A percentile compares a stretch with the other conserved stretches of the same genome.
These are phyloP conservation scores for Horisme vitalbata DNA, from an alignment of 2,888 invertebrate species.

Conservation along the genomic window DNA sequence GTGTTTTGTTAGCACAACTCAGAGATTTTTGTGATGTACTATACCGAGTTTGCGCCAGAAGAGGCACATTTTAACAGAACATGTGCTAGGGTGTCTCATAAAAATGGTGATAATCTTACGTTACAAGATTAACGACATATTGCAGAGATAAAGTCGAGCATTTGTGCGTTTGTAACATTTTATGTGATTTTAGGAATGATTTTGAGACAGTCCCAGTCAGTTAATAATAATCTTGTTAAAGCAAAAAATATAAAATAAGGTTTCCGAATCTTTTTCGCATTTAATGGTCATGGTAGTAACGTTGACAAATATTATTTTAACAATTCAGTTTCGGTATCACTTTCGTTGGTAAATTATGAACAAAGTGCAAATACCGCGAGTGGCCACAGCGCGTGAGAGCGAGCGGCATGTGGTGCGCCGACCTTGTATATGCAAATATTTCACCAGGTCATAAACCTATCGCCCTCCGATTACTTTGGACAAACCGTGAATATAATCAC, in stretches of 20 bases:
- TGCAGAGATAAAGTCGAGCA: background rate
- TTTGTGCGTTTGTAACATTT: background rate
- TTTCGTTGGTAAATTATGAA: conserved; percentile 26
- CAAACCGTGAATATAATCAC: conserved; percentile 29
- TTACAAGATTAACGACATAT: conserved; percentile 1
- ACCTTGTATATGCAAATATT: conserved; percentile 66
- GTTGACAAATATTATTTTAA: conserved; percentile 29
- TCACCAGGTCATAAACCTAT: conserved; percentile 59
- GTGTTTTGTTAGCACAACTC: conserved; percentile 17
- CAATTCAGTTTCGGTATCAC: conserved; percentile 28
- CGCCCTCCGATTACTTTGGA: conserved; percentile 39
- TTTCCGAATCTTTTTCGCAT: background rate
- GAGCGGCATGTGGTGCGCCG: conserved; percentile 56
- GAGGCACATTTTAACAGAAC: background rate
- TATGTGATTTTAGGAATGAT: no score
- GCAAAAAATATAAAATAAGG: background rate
- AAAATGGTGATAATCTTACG: conserved; percentile 4
- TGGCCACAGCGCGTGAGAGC: conserved; percentile 31
- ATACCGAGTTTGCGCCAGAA: conserved; percentile 2
- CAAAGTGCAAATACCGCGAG: conserved; percentile 20
- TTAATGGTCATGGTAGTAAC: conserved; percentile 9
- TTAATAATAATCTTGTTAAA: background rate
- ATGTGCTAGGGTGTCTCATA: background rate
- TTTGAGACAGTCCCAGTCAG: no score
- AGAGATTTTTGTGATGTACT: background rate